Evolutionary conservation across 2,888 invertebrate species (phyloP), one percentile per base, ranked within the genome.

Genomic region (Orthonychiurus folsomi): DNA sequence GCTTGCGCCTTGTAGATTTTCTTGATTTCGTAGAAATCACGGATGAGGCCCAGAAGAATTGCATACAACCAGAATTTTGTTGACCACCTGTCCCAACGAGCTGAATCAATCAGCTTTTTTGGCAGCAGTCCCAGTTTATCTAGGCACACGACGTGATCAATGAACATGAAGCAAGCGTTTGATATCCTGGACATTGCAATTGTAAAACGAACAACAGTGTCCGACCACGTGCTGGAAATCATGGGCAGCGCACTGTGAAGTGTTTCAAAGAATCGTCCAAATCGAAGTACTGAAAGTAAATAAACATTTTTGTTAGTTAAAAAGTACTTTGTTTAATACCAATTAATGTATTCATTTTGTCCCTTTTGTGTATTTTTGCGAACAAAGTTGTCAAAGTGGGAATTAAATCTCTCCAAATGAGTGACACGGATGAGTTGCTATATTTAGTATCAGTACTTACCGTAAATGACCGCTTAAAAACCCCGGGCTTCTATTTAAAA

Each of bases 101-200:
- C 84, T 0, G 86, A 18, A 77, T 71, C 23, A 77, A 73, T 67
- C 5, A n/a, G 20, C 50, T 64, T 66, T 9, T 37, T 80, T 80
- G 68, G 79, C 78, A 2, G 85, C 1, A 73, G 79, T 24, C 89
- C 89, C 50, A 86, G 84, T 73, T 86, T 83, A 2, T 88, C 86
- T 1, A 92, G 78, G 89, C 93, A 93, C 37, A 93, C 82, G 37
- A 93, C 81, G 75, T 94, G 92, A 76, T 94, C 94, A 18, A 89
- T 85, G 56, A 92, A 79, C 1, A 94, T 80, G 74, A 85, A 94
- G 26, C 91, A 76, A 0, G 89, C 84, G 76, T 87, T 86, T 26
- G 88, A 83, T 59, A 93, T 80, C 79, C 88, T 89, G 66, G 90
- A 87, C 59, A 90, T 75, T 0, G 89, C 88, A 47, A 90, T 76